A percentile compares a stretch with the other conserved stretches of the same genome.
Conservation (phyloP, 1,140 invertebrate genomes). For the Pseudobourletiella spinata region DNA sequence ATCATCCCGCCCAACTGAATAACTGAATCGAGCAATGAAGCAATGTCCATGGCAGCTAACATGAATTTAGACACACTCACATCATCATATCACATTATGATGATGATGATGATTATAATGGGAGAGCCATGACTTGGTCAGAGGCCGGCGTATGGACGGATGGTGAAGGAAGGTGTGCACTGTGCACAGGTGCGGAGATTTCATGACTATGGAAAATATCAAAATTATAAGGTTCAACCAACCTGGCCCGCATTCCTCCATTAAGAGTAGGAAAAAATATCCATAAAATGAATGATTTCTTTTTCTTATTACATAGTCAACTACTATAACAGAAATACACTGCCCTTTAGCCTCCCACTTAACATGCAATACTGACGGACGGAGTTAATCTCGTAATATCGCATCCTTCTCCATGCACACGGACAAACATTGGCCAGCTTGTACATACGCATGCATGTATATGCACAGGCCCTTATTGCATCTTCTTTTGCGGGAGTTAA, state of each 20-base stretch:
- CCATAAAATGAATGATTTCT: constrained; percentile 25
- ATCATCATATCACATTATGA: constrained; percentile 32
- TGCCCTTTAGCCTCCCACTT: not conserved
- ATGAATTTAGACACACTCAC: constrained; percentile 30
- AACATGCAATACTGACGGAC: not conserved
- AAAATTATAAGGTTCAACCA: constrained; percentile 30
- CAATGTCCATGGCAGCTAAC: constrained; percentile 26
- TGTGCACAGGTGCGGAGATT: constrained; percentile 26
- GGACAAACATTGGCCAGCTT: too few relatives aligned
- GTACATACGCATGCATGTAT: too few relatives aligned
- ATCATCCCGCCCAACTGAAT: constrained; percentile 24
- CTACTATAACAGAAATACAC: not conserved
- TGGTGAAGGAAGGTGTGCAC: constrained; percentile 3
- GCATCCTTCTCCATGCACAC: not conserved
- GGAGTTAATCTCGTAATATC: not conserved
- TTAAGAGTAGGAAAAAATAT: constrained; percentile 24
- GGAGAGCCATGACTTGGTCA: not conserved
- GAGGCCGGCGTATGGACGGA: constrained; percentile 1
- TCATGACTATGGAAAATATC: constrained; percentile 29
- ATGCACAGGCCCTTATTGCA: not conserved
- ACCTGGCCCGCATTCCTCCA: constrained; percentile 26
- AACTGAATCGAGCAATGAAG: constrained; percentile 14
- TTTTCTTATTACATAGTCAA: not conserved
- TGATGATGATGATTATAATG: constrained; percentile 20
- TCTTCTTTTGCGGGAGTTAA: not conserved